Evolutionary conservation across 2,113 vertebrate species (phyloP).

Genomic region (Ophiodon elongatus): DNA sequence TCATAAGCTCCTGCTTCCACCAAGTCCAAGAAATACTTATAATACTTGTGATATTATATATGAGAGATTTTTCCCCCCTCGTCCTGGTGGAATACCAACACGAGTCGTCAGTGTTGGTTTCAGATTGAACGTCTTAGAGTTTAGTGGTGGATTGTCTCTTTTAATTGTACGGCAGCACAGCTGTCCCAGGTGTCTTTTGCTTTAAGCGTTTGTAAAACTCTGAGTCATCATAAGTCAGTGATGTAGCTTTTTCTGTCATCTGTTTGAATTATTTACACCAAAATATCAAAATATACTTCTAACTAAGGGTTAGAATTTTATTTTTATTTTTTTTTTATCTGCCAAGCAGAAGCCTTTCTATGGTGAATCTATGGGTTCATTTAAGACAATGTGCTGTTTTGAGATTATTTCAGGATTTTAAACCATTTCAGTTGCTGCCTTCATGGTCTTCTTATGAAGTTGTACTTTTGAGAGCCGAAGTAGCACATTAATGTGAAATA

Average conservation of each 20-base stretch:
- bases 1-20: conserved; percentile 3
- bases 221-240: conserved; percentile 43
- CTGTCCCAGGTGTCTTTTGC: conserved; percentile 73
- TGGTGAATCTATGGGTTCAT: conserved; percentile 60
- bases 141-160: conserved; percentile 43
- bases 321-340: conserved; percentile 58
- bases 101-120: conserved; percentile 12
- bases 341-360: conserved; percentile 79
- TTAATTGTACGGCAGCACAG: conserved; percentile 71
- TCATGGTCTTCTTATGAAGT: conserved; percentile 16
- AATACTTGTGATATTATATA: background rate
- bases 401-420: conserved; percentile 69
- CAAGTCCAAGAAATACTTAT: conserved; percentile 25
- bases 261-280: conserved; percentile 55
- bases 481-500: conserved; percentile 17
- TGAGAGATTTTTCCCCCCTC: background rate
- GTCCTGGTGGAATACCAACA: conserved; percentile 13
- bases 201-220: conserved; percentile 65
- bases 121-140: conserved; percentile 30
- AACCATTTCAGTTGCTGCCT: conserved; percentile 48
- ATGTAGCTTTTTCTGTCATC: conserved; percentile 52
- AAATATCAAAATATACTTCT: conserved; percentile 51
- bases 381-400: conserved; percentile 49
- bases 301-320: conserved; percentile 9
- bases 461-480: conserved; percentile 17